Conservation (phyloP, 2,888 invertebrate species). For the Acronicta psi region DNA sequence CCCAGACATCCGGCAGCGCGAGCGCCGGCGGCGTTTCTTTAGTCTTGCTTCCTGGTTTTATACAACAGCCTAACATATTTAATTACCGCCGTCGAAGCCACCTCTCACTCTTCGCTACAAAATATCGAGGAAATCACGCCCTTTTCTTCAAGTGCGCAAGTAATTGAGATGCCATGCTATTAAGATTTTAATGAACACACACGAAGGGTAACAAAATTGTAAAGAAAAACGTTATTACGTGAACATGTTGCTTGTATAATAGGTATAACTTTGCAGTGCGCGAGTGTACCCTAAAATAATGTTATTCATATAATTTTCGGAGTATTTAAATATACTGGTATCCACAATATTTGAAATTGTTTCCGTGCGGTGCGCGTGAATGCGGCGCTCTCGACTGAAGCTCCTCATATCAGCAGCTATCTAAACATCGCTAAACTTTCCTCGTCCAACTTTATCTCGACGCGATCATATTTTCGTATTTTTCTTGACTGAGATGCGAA, state of each 20-base stretch:
- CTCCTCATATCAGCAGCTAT: slow-evolving; percentile 68
- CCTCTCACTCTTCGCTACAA: slow-evolving; percentile 18
- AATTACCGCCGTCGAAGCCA: slow-evolving; percentile 64
- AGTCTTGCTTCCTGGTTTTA: slow-evolving; percentile 72
- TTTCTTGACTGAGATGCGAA: slow-evolving; percentile 73
- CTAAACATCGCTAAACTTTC: slow-evolving; percentile 73
- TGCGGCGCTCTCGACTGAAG: slow-evolving; percentile 9
- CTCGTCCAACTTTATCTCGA: slow-evolving; percentile 66
- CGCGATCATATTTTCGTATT: slow-evolving; percentile 78
- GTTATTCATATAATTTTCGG: slow-evolving; percentile 18
- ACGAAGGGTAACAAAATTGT: slow-evolving; percentile 7
- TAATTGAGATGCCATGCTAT: slow-evolving; percentile 62
- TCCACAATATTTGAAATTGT: slow-evolving; percentile 37
- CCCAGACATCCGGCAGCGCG: slow-evolving; percentile 5
- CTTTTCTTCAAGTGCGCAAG: slow-evolving; percentile 47
- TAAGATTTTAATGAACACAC: slow-evolving; percentile 64
- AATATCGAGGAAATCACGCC: slow-evolving; percentile 26
- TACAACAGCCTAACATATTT: slow-evolving; percentile 77
- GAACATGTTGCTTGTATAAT: neutral
- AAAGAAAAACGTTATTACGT: slow-evolving; percentile 1
- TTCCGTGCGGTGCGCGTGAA: slow-evolving; percentile 28
- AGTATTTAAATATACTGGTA: slow-evolving; percentile 23
- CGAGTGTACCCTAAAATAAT: neutral
- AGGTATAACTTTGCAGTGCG: neutral
- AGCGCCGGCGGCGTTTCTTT: slow-evolving; percentile 56